Evolutionary conservation across 2,888 invertebrate species (phyloP).

Genomic region (Campopleginae sp.): DNA sequence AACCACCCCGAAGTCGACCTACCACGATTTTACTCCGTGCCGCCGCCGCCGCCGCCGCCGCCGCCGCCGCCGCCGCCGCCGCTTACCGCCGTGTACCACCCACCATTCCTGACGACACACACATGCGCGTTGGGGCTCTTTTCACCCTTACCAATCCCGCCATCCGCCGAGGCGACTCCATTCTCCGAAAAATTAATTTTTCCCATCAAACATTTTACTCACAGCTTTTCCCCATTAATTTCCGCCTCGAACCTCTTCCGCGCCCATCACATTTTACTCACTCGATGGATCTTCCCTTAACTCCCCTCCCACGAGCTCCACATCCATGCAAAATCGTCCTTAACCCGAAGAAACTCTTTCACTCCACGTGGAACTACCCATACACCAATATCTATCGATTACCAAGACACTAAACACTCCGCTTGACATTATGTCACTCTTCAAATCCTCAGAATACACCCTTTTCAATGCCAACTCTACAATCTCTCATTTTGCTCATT

Average conservation of each 20-base stretch:
- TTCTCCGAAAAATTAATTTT: neutral
- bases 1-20: constrained; percentile 69
- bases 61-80: constrained; percentile 57
- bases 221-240: neutral
- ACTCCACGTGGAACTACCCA: neutral
- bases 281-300: neutral
- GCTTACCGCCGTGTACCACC: constrained; percentile 60
- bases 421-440: neutral
- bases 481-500: neutral
- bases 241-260: neutral
- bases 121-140: constrained; percentile 38
- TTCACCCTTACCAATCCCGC: constrained; percentile 22
- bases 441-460: neutral
- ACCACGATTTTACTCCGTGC: constrained; percentile 58
- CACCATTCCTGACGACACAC: constrained; percentile 38
- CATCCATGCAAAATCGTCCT: neutral
- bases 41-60: constrained; percentile 58
- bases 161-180: neutral
- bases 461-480: neutral
- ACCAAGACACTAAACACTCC: neutral
- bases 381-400: neutral
- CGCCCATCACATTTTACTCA: neutral
- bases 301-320: neutral
- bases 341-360: neutral
- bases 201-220: neutral